Evolutionary conservation across 2,797 vertebrate species (phyloP).

Genomic region (Lophotriccus pileatus): DNA sequence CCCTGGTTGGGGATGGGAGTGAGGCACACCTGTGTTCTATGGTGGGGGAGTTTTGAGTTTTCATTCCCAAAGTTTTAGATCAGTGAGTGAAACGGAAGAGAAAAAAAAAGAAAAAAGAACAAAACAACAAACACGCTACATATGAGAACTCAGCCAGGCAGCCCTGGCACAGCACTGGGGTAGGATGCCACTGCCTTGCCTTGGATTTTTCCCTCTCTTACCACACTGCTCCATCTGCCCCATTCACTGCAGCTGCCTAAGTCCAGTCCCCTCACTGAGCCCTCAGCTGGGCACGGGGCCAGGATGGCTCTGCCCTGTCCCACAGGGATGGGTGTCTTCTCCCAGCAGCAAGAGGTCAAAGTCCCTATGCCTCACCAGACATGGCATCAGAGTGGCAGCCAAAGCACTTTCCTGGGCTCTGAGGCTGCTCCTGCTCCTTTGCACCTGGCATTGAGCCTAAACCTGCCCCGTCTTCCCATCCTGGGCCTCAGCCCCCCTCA

Average conservation of each 20-base stretch:
- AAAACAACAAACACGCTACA: constrained; percentile 52
- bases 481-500: background rate
- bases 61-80: constrained; percentile 49
- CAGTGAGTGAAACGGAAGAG: constrained; percentile 10
- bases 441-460: background rate
- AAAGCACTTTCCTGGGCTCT: constrained; percentile 1
- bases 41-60: background rate
- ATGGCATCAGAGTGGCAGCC: background rate
- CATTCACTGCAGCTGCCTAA: background rate
- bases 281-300: fast-evolving
- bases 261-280: background rate
- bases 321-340: background rate
- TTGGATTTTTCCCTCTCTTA: background rate
- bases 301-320: background rate
- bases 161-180: background rate
- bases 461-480: background rate
- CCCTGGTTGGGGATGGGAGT: background rate
- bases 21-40: background rate
- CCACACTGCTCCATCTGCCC: background rate
- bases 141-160: background rate
- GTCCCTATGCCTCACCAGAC: background rate
- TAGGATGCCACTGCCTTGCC: background rate
- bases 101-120: background rate
- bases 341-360: background rate
- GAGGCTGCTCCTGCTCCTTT: background rate